Percentiles rank a stretch among this genome's conserved stretches.
Evolutionary conservation across 2,888 invertebrate species (phyloP).

Genomic region (Agrochola lota): DNA sequence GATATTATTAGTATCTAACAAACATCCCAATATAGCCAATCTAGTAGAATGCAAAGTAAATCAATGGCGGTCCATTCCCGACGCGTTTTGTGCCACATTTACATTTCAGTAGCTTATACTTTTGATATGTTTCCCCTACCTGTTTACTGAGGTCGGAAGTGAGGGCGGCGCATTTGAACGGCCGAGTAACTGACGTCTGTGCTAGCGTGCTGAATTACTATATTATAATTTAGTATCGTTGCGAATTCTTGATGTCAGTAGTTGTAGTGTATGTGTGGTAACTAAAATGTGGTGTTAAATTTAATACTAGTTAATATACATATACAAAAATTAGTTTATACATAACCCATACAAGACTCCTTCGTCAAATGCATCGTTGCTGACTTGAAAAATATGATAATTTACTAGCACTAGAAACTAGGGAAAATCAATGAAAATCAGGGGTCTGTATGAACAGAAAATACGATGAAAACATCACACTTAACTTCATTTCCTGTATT

Average conservation of each 20-base stretch:
- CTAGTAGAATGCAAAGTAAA: conserved; percentile 34
- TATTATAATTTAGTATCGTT: no score
- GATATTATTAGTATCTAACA: conserved; percentile 32
- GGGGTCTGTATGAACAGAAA: background rate
- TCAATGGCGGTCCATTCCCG: conserved; percentile 51
- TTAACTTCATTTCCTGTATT: background rate
- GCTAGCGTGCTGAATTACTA: no score
- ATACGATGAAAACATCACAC: background rate
- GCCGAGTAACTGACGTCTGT: conserved; percentile 42
- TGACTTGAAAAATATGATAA: no score
- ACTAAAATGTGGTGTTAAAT: no score
- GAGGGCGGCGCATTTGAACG: conserved; percentile 71
- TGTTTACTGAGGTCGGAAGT: conserved; percentile 86
- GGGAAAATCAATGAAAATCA: background rate
- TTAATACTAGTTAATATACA: no score
- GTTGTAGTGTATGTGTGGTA: no score
- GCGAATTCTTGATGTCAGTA: no score
- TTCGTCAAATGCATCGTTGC: no score
- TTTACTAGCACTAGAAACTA: background rate
- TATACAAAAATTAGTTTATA: no score
- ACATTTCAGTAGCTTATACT: conserved; percentile 84
- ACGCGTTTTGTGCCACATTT: conserved; percentile 75
- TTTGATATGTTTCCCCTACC: conserved; percentile 85
- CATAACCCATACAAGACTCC: no score
- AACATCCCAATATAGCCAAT: conserved; percentile 19